phyloP scores from a whole-genome alignment of 2,888 invertebrate species.

The Athalia rosae region DNA sequence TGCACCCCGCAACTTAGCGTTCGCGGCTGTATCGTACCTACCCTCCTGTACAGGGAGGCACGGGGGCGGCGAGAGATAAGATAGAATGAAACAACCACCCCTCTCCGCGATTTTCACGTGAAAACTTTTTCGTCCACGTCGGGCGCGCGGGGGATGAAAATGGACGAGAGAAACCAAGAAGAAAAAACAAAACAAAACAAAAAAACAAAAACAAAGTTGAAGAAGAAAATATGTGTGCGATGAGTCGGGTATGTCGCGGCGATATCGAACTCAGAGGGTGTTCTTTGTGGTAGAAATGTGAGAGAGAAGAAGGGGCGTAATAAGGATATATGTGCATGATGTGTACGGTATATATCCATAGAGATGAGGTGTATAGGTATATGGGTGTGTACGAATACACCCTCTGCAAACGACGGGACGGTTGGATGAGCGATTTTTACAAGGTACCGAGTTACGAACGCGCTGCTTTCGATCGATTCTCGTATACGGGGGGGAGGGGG shows the following conservation, averaged over 20 bases:
- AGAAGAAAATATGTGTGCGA: constrained; percentile 36
- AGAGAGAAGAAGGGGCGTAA: too few species aligned
- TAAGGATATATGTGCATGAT: too few species aligned
- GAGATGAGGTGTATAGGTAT: too few species aligned
- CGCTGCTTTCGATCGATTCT: constrained; percentile 25
- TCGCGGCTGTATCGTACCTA: constrained; percentile 53
- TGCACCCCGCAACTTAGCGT: constrained; percentile 38
- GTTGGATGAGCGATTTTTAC: constrained; percentile 19
- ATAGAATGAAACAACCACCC: constrained; percentile 42
- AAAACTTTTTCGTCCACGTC: too few species aligned
- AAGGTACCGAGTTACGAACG: constrained; percentile 5
- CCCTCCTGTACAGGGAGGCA: constrained; percentile 44
- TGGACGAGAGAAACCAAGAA: constrained; percentile 1
- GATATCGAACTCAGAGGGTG: too few species aligned
- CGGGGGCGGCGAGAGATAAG: constrained; percentile 26
- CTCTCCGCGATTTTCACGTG: constrained; percentile 15
- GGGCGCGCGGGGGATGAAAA: constrained; percentile 36
- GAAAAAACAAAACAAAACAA: constrained; percentile 6
- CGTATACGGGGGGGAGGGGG: too few species aligned
- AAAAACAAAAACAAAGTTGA: constrained; percentile 28
- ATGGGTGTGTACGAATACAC: background rate
- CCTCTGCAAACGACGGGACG: background rate
- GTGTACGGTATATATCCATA: too few species aligned
- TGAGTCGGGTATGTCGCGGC: background rate
- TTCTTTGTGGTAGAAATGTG: too few species aligned